Percentiles rank a stretch among this genome's conserved stretches.
Evolutionary conservation across 2,113 vertebrate species (phyloP).

Genomic region (Aramus guarauna): DNA sequence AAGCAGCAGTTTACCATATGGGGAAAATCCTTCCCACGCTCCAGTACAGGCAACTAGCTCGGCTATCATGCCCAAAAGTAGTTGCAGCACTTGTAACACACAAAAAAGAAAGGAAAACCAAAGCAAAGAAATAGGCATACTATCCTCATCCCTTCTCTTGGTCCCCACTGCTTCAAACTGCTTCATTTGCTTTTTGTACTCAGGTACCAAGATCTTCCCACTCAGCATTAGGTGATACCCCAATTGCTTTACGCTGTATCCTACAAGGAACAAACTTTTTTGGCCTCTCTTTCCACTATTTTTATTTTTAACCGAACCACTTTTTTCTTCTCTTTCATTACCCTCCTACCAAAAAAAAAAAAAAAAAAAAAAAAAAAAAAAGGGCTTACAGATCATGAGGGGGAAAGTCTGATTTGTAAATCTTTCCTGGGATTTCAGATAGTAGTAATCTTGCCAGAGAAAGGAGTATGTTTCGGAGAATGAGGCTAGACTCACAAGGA

Average conservation of each 20-base stretch:
- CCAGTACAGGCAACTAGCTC: background rate
- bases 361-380: background rate
- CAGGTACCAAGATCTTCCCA: background rate
- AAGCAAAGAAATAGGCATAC: background rate
- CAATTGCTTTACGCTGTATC: background rate
- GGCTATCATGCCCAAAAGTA: background rate
- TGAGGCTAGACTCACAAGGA: background rate
- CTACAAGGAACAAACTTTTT: background rate
- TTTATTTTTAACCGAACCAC: background rate
- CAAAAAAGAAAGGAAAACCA: background rate
- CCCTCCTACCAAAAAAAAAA: background rate
- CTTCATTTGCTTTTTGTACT: background rate
- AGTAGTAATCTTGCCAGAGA: background rate
- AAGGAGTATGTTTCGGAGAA: background rate
- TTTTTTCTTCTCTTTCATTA: background rate
- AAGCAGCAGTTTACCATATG: background rate
- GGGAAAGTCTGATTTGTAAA: background rate
- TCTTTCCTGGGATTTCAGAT: background rate
- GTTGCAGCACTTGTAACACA: background rate
- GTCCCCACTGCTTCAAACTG: background rate
- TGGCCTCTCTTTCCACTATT: background rate
- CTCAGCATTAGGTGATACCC: background rate
- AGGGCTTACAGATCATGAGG: background rate
- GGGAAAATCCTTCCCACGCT: background rate
- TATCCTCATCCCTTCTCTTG: background rate